These are phyloP conservation scores for Felis chaus DNA, from an alignment of 2,113 vertebrate genomes.

Conservation along the genomic window DNA sequence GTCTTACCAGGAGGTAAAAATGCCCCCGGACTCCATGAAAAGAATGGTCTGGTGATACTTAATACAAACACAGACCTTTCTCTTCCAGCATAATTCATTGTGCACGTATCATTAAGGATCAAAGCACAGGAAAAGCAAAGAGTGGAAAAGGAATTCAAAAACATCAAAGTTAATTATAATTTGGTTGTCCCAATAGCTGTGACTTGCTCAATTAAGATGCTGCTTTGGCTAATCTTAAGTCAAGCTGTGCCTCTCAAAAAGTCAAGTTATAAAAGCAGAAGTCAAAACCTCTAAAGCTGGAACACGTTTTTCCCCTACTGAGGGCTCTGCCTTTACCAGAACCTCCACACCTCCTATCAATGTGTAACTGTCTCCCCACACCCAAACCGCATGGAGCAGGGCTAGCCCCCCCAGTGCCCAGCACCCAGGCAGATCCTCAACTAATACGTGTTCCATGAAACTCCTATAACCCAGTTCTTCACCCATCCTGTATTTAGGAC, in stretches of 20 bases:
- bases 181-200: conserved; percentile 23
- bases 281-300: background rate
- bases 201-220: conserved; percentile 53
- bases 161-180: conserved; percentile 55
- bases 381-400: too few species aligned
- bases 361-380: too few species aligned
- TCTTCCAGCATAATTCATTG: background rate
- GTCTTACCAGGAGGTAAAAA: background rate
- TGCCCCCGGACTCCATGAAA: background rate
- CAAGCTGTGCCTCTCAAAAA: conserved; percentile 43
- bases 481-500: background rate
- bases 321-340: background rate
- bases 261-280: conserved; percentile 31
- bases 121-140: conserved; percentile 47
- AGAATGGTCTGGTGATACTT: conserved; percentile 26
- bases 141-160: conserved; percentile 31
- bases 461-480: background rate
- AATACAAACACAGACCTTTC: conserved; percentile 3
- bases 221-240: conserved; percentile 44
- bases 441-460: background rate
- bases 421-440: background rate
- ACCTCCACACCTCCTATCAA: background rate
- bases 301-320: accelerated
- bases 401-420: background rate
- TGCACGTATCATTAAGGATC: conserved; percentile 60